phyloP scores from a whole-genome alignment of 2,888 invertebrate genomes.

The Megamerina dolium region DNA sequence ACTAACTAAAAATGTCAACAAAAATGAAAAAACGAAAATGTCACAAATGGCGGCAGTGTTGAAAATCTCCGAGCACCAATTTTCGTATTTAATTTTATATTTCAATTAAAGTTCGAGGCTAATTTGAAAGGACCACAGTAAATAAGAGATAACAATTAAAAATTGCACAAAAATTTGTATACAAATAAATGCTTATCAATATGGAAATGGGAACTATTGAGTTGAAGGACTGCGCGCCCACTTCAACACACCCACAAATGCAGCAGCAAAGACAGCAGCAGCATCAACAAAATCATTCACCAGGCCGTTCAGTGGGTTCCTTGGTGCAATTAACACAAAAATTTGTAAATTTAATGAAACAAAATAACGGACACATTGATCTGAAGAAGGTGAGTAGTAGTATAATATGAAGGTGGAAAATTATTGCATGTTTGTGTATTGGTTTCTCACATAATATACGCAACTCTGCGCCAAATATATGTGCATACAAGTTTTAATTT shows the following conservation, averaged over 20 bases:
- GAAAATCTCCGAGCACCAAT: conserved; percentile 35
- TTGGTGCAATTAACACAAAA: conserved; percentile 45
- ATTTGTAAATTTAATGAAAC: conserved; percentile 45
- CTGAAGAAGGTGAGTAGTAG: conserved; percentile 41
- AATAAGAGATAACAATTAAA: neutral
- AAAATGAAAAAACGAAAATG: conserved; percentile 38
- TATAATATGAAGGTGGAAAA: too few species aligned
- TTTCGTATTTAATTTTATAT: conserved; percentile 34
- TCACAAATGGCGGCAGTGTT: conserved; percentile 46
- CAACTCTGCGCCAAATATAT: neutral
- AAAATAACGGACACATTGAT: conserved; percentile 43
- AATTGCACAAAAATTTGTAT: neutral
- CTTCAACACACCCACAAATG: neutral
- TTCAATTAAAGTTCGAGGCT: neutral
- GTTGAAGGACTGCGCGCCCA: conserved; percentile 9
- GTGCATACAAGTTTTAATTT: neutral
- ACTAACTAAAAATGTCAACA: conserved; percentile 23
- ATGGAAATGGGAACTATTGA: neutral
- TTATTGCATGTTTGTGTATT: too few species aligned
- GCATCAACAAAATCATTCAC: conserved; percentile 19
- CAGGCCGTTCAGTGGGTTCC: conserved; percentile 42
- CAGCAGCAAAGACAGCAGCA: conserved; percentile 9
- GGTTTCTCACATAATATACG: neutral
- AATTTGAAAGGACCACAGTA: too few species aligned
- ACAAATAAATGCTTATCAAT: neutral